Conservation (phyloP, 2,113 vertebrate species). For the Syrmaticus mikado region DNA sequence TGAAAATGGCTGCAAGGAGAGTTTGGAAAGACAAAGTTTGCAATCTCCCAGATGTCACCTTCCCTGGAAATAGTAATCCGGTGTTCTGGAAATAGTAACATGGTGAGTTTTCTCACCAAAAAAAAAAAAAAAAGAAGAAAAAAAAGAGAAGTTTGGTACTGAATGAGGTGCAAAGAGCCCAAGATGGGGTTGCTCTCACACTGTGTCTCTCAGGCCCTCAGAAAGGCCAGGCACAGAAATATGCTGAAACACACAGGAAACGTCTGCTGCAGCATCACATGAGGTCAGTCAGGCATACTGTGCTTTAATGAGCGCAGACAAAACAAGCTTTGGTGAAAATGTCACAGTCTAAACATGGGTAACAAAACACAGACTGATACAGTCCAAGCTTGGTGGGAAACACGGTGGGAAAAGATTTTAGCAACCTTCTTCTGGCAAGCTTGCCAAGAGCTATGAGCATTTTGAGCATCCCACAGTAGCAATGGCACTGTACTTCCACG, state of each 20-base stretch:
- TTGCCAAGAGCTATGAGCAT: neutral
- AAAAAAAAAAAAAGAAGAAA: neutral
- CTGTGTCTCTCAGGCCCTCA: neutral
- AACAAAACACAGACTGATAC: slow-evolving; percentile 58
- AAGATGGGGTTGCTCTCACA: neutral
- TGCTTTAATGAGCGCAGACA: slow-evolving; percentile 37
- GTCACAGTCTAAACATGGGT: slow-evolving; percentile 42
- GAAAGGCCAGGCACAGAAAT: neutral
- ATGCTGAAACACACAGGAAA: slow-evolving; percentile 49
- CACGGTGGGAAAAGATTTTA: slow-evolving; percentile 42
- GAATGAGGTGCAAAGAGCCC: neutral
- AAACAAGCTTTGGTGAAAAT: slow-evolving; percentile 66
- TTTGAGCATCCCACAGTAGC: neutral
- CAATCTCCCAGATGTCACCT: neutral
- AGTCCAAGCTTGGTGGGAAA: slow-evolving; percentile 28
- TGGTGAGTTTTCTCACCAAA: neutral
- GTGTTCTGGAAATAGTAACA: neutral
- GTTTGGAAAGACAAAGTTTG: neutral
- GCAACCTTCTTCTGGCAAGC: neutral
- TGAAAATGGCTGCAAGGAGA: neutral
- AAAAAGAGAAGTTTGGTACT: neutral
- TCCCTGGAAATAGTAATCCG: slow-evolving; percentile 1
- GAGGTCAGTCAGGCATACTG: slow-evolving; percentile 37
- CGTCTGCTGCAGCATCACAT: neutral
- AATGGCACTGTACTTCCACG: fast-evolving